Evolutionary conservation across 2,888 invertebrate species (phyloP), one percentile per base, ranked within the genome.

Genomic region (Aphodius granarius): DNA sequence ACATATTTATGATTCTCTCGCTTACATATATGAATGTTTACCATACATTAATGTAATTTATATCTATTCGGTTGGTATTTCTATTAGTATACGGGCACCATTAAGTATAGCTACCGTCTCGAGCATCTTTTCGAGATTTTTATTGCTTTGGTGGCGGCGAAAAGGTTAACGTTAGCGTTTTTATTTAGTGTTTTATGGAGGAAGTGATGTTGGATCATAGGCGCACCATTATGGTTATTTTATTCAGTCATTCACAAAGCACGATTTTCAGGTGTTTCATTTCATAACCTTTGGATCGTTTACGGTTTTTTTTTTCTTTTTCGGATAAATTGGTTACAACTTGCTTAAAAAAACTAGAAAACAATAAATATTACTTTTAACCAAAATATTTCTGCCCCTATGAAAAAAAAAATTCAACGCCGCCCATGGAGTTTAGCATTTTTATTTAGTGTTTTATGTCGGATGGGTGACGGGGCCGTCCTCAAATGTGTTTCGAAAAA

Each of bases 21-120:
- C 85, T 86, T 85, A 86, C 86, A 85, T 85, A 86, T 86, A 87
- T 86, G 86, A 86, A 86, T 87, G 87, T 87, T 87, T 87, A 87
- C 87, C 86, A 87, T 87, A 86, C 86, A 86, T 87, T 87, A 87
- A 85, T 81, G 86, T 86, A 86, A 87, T 87, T 87, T 87, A 87
- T 87, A 83, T 86, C 85, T 83, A 85, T 86, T 86, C 85, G 83
- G 81, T 83, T 87, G 87, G 86, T 87, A 85, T 87, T 87, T 87
- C 86, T 87, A 87, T 87, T 87, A 87, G 86, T 85, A 85, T 83
- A 84, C 85, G 85, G 85, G 82, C 83, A 84, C 85, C 84, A 84
- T 77, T 78, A 77, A 76, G 75, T 77, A 73, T 73, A 65, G 78
- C 85, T 85, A 84, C 83, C 80, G 83, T 79, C n/a, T n/a, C 73